Base-by-base conservation (phyloP, 2,888 invertebrate genomes). In the Leptinotarsa rubiginosa region DNA sequence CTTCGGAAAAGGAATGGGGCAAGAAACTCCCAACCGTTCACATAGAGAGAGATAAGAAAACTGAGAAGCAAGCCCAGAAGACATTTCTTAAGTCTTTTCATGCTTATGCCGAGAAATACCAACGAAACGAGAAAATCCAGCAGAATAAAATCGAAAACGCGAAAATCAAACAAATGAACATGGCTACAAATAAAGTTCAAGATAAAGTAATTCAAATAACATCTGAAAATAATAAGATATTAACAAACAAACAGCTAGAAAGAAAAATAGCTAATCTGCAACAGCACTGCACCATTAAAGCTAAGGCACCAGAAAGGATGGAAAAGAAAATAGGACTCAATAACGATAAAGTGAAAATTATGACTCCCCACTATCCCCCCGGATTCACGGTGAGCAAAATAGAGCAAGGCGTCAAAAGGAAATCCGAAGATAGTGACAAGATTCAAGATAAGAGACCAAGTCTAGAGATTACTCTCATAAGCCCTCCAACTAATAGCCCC, bases 341-440 rank as follows among this genome's bases (percentile, higher is more conserved):
- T 18, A 72, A 64, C 4, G 80, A 81, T 3, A 82, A 81, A 54
- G 65, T 74, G 1, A 80, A 80, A 71, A 69, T 77, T 3, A 20
- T 79, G 2, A 77, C 78, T 0, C 71, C 81, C 10, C 80, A 80
- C 47, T 85, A 84, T 52, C 84, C 85, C 0, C 79, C 85, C 0
- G 86, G 87, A 41, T 88, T 88, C 75, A 89, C 89, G 0, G 89
- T 89, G 0, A 87, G 87, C 69, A 88, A 88, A 84, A 83, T 89
- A 31, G 87, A 87, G 75, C 81, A 82, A 62, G 86, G 86, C 1
- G 83, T 82, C 1, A 88, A 88, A 75, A 80, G 88, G 56, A 88
- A 86, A 81, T 47, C 79, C 12, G 86, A 86, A 16, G 76, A 77
- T 13, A 81, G 79, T 47, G 80, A 81, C 22, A 74, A 77, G 31